Conservation (phyloP, 2,888 invertebrate species). For the Tetranychus piercei region DNA sequence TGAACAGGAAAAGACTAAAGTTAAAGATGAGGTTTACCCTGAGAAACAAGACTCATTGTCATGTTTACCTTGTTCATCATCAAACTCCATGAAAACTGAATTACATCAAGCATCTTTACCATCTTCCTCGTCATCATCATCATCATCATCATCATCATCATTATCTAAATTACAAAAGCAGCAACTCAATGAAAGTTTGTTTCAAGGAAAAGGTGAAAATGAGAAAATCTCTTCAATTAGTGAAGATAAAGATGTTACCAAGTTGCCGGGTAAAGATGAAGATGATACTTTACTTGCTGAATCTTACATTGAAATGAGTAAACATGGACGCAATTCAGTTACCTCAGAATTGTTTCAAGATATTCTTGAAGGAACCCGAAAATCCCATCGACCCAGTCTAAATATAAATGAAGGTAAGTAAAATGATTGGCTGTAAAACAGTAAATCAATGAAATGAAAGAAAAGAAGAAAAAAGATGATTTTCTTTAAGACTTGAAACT, state of each 20-base stretch:
- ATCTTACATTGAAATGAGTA: conserved; percentile 24
- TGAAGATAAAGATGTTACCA: neutral
- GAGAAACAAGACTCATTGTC: neutral
- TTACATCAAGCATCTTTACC: neutral
- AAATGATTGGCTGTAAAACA: neutral
- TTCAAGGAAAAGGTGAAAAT: neutral
- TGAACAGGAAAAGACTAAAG: neutral
- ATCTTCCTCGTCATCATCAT: neutral
- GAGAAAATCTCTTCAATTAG: neutral
- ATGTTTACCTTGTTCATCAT: neutral
- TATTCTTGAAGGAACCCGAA: conserved; percentile 13
- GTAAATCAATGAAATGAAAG: neutral
- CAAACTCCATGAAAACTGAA: neutral
- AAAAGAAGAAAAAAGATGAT: neutral
- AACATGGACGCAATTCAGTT: conserved; percentile 29
- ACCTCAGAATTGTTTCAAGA: conserved; percentile 28
- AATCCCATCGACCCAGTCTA: conserved; percentile 4
- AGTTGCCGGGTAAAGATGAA: neutral
- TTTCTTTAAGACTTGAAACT: neutral
- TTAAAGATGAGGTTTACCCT: neutral
- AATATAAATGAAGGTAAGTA: neutral
- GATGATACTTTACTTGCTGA: conserved; percentile 20
- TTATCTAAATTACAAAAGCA: neutral
- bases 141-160: neutral
- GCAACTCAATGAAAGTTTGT: neutral